Evolutionary conservation across 2,888 invertebrate species (phyloP), one percentile per base, ranked within the genome.

Genomic region (Pimpla rufipes): DNA sequence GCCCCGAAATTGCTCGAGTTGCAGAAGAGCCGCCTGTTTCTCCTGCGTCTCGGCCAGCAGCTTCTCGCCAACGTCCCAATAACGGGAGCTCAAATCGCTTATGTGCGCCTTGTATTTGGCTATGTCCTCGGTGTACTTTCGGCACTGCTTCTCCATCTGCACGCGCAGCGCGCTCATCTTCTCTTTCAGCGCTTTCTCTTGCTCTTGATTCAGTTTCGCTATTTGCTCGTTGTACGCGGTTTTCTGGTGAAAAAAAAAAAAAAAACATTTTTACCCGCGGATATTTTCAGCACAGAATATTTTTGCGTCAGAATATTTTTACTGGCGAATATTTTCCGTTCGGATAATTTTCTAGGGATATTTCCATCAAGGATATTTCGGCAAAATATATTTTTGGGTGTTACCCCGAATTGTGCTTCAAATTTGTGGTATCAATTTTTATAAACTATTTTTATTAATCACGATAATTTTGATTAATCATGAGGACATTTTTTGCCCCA

Each of bases 11-110:
- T 88, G 87, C 18, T 86, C 87, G 23, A 93, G 77, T 62, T 94
- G 93, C 85, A 93, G 93, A 21, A 94, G 88, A 70, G 94, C 90
- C 91, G 94, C 94, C 76, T 95, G 94, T 0, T 95, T 95, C 85
- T 95, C 95, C 80, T 95, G 95, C 67, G 94, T 94, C 89, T 95
- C 94, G 85, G 94, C 93, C 0, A 96, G 90, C 82, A 95, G 94
- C 90, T 95, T 95, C 90, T 96, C 96, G 0, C 95, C 95, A 0
- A 95, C 94, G 47, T 93, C 94, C 96, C 96, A 96, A 80, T 95
- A 92, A 88, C 96, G 95, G 0, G 94, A 93, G 8, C 95, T 95
- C 70, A 96, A 89, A 18, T 87, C 93, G 89, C 92, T 92, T 87
- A 94, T 94, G 79, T 95, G 95, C n/a, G 94, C 94, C 62, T 94